These are phyloP conservation scores for Aphrophora alni DNA, from an alignment of 2,888 invertebrate species.

Conservation along the genomic window DNA sequence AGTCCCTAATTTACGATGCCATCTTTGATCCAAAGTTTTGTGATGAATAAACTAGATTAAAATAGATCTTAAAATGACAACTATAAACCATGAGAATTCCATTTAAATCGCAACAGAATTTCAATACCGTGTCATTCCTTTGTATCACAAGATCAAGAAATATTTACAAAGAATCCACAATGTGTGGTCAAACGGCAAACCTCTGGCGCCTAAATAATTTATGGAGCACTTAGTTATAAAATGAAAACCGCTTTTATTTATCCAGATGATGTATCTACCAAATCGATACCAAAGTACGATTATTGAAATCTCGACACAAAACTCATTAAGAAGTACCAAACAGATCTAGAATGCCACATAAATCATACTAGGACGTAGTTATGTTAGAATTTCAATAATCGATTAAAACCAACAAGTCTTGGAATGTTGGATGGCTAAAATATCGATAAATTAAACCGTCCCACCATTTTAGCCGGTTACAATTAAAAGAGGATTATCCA, in stretches of 20 bases:
- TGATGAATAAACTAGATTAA: no score
- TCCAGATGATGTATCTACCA: no score
- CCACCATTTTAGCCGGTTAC: not conserved
- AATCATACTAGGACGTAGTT: not conserved
- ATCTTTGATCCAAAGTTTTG: no score
- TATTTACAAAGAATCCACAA: not conserved
- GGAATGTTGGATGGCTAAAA: not conserved
- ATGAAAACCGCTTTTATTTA: no score
- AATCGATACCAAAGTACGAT: not conserved
- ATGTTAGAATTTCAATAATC: not conserved
- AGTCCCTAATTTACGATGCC: no score
- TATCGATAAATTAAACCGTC: slow-evolving; percentile 3
- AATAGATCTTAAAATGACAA: no score
- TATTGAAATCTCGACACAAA: not conserved
- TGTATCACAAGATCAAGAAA: no score
- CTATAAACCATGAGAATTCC: no score
- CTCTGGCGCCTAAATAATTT: no score
- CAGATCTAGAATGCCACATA: not conserved
- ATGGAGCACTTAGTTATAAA: no score
- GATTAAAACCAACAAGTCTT: not conserved
- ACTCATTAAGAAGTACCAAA: not conserved
- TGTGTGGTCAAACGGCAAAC: not conserved
- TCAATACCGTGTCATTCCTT: no score
- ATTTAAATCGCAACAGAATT: no score
- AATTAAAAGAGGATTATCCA: not conserved